Base-by-base conservation (phyloP, 2,113 vertebrate genomes). In the Opisthocomus hoazin region DNA sequence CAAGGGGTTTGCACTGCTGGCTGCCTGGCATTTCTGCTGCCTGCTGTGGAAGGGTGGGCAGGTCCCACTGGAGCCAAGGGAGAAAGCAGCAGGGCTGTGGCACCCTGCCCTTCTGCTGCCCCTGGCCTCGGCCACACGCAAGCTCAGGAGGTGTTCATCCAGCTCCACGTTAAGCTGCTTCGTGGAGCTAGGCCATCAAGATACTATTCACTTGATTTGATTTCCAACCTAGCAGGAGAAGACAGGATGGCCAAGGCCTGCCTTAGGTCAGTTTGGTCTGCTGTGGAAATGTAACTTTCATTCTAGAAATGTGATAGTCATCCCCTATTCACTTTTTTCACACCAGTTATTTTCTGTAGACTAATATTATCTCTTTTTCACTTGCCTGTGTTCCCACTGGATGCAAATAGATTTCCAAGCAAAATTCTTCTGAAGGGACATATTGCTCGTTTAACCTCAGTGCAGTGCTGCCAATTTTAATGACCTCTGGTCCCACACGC, bases 381-480 rank as follows among this genome's bases (percentile, higher is more conserved):
- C 64, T 94, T 90, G 34, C 48, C 46, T 51, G 9, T 34, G 12
- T 79, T 95, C 56, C 74, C 68, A 71, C 46, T 70, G 76, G 58
- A 73, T 80, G 37, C 45, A 88, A 84, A 88, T 17, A 87, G 60
- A 92, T 90, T 93, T 89, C 83, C 56, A 84, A 89, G 63, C 9
- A 74, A 20, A 86, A 50, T 86, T 86, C 50, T 88, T 77, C 68
- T 66, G 51, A 81, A 93, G 37, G 45, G 65, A 57, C 37, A 27
- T 70, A 27, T 70, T 84, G 73, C 81, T 91, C 60, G 45, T 93
- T 91, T 87, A 84, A 87, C 39, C 61, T 71, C 69, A 36, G 43
- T 45, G 24, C 71, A 37, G 19, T 45, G 18, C 58, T 79, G 70
- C 88, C 79, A 79, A 5, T 92, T 83, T 41, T 76, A 83, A 79